Base-by-base conservation (phyloP, 2,113 vertebrate genomes). In the Bolborhynchus lineola region DNA sequence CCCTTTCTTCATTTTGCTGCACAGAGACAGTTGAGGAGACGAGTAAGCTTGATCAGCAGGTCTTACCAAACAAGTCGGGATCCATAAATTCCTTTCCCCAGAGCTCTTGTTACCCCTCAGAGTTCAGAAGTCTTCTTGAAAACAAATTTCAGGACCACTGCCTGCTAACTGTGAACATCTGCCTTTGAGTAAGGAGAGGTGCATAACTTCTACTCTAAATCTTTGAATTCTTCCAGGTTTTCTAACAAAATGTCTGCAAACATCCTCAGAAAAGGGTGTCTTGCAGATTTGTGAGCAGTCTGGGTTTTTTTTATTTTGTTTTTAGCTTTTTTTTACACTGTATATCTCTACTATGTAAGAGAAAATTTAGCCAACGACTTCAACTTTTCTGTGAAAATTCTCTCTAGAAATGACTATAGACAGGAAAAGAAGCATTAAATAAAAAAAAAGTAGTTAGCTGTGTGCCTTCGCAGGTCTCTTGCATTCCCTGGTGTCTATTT, bases 261-360 rank as follows among this genome's bases (percentile, higher is more conserved):
- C 5, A 47, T 39, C 35, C 64, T 81, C 53, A 89, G 21, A 18
- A 93, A 80, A 65, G 3, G 8, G 15, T 25, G 3, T 35, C 35
- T 62, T 65, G 25, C 14, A 69, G 16, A 64, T 21, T 4, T 62
- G 28, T 44, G 28, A 87, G 16, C 2, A 62, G 9, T 35, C 13
- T 3, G 2, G 1, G 2, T 1, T 29, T 60, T 29, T 60, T 19
- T 53, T 16, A 7, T 31, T 82, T 67, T 76, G 23, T 3, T 50
- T 76, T 81, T 39, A n/a, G 1, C 1, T 10, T 37, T 63, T 67
- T 47, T 57, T 49, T 9, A 35, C 33, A 17, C 37, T 25, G 9
- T 39, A 60, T 62, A 50, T 23, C 18, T 52, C 64, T 65, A 13
- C 11, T 20, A 63, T 16, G 41, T 64, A 63, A 53, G 17, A 37